Base-by-base conservation (phyloP, 2,888 invertebrate species). In the Nipponacmea schrenckii region DNA sequence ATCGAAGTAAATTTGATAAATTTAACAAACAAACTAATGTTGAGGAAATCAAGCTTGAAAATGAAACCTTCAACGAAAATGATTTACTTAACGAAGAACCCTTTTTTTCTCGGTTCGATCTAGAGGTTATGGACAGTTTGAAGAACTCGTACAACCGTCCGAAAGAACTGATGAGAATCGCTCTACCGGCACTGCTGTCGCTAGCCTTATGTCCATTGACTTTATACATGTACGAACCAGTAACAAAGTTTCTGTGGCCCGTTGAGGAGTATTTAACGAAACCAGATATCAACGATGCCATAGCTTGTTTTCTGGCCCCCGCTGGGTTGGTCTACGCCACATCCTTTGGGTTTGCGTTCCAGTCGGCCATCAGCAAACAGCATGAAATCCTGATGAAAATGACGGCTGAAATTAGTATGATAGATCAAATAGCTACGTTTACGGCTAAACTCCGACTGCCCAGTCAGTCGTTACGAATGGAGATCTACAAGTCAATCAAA, bases 251-350 rank as follows among this genome's bases (percentile, higher is more conserved):
- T 31, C 74, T 83, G 50, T 84, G 84, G 84, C 80, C 81, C 1
- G 70, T 70, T 1, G 68, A 72, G 7, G 67, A 75, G 14, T 76
- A 72, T 31, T 26, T 74, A n/a, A 64, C 48, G 2, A 73, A 75
- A 0, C 84, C 84, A 14, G 78, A 84, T 66, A 83, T 84, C 56
- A 84, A 83, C 63, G 84, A 84, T 62, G 84, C 84, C 69, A 84
- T 85, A 31, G 80, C 83, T 0, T 85, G 85, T 71, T 85, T 84
- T 73, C 74, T 85, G 20, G 79, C 83, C 0, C 85, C 85, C 0
- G 84, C 85, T 15, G 84, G 84, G 5, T 70, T 85, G 64, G 85
- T 85, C 1, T 85, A 84, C 69, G 85, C 84, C 20, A 84, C 83
- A 2, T 81, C 82, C 1, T 85, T 84, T 70, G 85, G 83, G 2